Conservation (phyloP, 2,888 invertebrate genomes). For the Eupithecia subumbrata region DNA sequence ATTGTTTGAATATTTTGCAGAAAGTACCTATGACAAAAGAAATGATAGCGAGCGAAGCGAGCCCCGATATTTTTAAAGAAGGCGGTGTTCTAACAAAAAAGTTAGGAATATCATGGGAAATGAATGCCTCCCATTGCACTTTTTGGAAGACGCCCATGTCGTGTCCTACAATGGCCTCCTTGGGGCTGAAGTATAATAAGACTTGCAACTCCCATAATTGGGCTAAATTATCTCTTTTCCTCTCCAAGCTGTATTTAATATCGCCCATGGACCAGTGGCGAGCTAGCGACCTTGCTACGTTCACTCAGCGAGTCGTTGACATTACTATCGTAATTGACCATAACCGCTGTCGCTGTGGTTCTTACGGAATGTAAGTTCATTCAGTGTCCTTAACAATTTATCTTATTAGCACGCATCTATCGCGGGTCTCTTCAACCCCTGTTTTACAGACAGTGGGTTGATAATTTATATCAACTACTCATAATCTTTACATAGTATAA, state of each 20-base stretch:
- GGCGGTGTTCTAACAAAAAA: too few species aligned
- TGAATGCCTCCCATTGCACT: too few species aligned
- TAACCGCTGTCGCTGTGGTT: conserved; percentile 3
- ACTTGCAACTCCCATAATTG: neutral
- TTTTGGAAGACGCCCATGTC: too few species aligned
- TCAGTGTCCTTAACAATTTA: neutral
- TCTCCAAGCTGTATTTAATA: neutral
- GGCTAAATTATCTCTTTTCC: neutral
- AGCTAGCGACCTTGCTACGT: conserved; percentile 32
- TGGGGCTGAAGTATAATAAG: too few species aligned
- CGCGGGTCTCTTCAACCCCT: neutral
- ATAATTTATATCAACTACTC: neutral
- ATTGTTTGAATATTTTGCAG: too few species aligned
- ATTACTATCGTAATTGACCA: conserved; percentile 1
- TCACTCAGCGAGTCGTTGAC: conserved; percentile 37
- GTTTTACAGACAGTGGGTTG: neutral
- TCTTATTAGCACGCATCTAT: neutral
- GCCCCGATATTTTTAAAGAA: too few species aligned
- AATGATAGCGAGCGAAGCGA: too few species aligned
- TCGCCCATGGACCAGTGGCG: neutral
- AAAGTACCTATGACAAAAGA: too few species aligned
- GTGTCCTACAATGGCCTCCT: too few species aligned
- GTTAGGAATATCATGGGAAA: too few species aligned
- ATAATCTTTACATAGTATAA: too few species aligned
- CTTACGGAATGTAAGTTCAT: neutral